phyloP scores from a whole-genome alignment of 2,113 vertebrate species.

The Forbesichthys papilliferus region DNA sequence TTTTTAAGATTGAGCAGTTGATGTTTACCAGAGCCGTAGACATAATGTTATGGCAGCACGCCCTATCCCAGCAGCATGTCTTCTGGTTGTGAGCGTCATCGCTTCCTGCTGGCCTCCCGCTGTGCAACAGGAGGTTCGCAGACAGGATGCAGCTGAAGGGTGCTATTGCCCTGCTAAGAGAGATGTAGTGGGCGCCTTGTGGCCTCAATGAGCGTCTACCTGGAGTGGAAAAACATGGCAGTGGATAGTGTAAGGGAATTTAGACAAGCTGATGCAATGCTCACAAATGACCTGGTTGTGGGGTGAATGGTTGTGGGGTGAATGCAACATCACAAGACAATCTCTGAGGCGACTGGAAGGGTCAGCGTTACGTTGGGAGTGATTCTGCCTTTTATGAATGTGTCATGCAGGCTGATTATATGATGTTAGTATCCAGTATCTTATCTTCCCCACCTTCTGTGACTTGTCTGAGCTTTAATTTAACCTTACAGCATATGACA shows the following conservation, averaged over 20 bases:
- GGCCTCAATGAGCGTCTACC: conserved; percentile 39
- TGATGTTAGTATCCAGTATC: conserved; percentile 5
- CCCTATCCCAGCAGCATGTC: conserved; percentile 25
- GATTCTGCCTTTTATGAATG: conserved; percentile 20
- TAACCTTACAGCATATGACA: conserved; percentile 10
- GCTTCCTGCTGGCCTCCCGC: conserved; percentile 43
- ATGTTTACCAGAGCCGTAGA: conserved; percentile 3
- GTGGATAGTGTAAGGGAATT: conserved; percentile 18
- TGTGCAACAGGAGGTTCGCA: conserved; percentile 67
- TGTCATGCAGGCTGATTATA: conserved; percentile 38
- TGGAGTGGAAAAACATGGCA: conserved; percentile 35
- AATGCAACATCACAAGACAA: conserved; percentile 7
- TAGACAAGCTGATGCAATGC: neutral
- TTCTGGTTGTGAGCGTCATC: conserved; percentile 35
- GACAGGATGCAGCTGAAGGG: conserved; percentile 67
- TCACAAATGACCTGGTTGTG: conserved; percentile 27
- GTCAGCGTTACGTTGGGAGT: conserved; percentile 6
- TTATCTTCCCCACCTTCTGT: conserved; percentile 1
- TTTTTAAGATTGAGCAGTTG: neutral
- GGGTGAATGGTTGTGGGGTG: conserved; percentile 6
- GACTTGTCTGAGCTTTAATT: conserved; percentile 12
- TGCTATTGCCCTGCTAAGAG: conserved; percentile 55
- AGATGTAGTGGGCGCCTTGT: conserved; percentile 36
- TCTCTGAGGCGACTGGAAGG: neutral
- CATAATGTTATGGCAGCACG: conserved; percentile 1